Evolutionary conservation across 2,797 vertebrate genomes (phyloP).

Genomic region (Lagothrix lagotricha): DNA sequence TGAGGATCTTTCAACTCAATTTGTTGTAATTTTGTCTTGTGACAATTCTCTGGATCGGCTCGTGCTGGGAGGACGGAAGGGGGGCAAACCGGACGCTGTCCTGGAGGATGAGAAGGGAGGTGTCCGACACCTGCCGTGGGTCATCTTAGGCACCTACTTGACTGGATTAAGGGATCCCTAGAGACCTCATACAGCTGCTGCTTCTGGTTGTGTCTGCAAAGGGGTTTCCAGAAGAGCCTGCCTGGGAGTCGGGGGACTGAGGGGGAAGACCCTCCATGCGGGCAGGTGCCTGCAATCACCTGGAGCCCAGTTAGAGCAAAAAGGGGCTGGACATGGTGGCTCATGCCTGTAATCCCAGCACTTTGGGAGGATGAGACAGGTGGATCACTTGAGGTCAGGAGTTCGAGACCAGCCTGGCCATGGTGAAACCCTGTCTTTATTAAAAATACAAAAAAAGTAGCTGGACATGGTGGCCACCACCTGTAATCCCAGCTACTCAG

Average conservation of each 20-base stretch:
- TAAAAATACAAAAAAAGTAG: background rate
- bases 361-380: background rate
- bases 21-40: background rate
- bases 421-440: background rate
- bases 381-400: background rate
- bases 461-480: too few relatives aligned
- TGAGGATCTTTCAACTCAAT: background rate
- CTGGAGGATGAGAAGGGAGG: background rate
- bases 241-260: background rate
- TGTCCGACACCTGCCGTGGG: rapidly evolving
- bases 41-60: background rate
- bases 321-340: rapidly evolving
- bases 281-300: background rate
- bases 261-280: background rate
- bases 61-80: background rate
- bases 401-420: background rate
- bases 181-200: background rate
- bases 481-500: background rate
- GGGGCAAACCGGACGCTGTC: rapidly evolving
- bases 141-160: background rate
- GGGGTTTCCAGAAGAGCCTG: background rate
- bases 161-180: background rate
- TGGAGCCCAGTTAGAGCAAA: background rate
- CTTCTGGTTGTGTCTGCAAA: background rate
- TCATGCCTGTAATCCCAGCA: background rate